These are phyloP conservation scores for Tortricodes alternella DNA, from an alignment of 2,888 invertebrate genomes.

Conservation along the genomic window DNA sequence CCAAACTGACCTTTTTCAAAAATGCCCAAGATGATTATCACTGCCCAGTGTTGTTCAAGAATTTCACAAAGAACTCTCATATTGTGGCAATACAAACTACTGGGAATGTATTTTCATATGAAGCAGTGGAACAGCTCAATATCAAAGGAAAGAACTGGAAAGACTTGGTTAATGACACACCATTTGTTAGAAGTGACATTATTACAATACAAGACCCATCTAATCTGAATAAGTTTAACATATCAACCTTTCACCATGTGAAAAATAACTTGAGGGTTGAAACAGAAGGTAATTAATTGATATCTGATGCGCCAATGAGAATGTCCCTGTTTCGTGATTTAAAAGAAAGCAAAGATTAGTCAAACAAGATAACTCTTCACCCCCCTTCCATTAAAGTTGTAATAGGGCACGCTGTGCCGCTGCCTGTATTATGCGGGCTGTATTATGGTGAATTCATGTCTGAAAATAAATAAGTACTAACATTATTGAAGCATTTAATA, in stretches of 20 bases:
- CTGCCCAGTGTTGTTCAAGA: constrained; percentile 96
- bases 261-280: constrained; percentile 94
- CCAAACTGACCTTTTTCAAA: constrained; percentile 94
- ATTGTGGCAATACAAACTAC: constrained; percentile 94
- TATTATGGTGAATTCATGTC: too few relatives aligned
- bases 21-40: constrained; percentile 93
- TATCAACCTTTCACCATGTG: constrained; percentile 96
- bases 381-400: too few relatives aligned
- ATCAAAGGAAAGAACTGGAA: constrained; percentile 97
- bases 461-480: too few relatives aligned
- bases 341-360: too few relatives aligned
- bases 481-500: too few relatives aligned
- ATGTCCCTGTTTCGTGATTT: too few relatives aligned
- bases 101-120: constrained; percentile 97
- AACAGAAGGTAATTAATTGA: constrained; percentile 90
- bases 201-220: constrained; percentile 96
- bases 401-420: too few relatives aligned
- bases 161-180: constrained; percentile 94
- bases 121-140: constrained; percentile 97
- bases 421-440: too few relatives aligned
- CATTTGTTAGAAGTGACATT: constrained; percentile 94
- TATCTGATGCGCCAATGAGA: too few relatives aligned
- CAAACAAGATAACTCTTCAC: too few relatives aligned
- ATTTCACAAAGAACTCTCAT: constrained; percentile 96
- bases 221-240: constrained; percentile 96